Base-by-base conservation (phyloP, 2,888 invertebrate genomes). In the Cryptus viduatorius region DNA sequence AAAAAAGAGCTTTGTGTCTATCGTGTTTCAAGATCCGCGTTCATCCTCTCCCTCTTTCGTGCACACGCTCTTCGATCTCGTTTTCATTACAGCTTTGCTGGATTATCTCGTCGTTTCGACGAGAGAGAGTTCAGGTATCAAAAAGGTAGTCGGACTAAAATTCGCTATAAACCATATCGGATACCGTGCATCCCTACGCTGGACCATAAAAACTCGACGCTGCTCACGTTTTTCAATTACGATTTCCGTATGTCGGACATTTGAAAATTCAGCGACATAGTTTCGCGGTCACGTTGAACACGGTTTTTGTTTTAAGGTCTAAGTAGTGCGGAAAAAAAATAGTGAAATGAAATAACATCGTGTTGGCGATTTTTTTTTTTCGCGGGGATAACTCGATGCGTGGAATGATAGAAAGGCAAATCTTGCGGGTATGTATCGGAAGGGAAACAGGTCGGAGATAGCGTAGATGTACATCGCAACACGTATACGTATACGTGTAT, bases 1-100 rank as follows among this genome's bases (percentile, higher is more conserved):
- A 53, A 48, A 56, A 71, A 79, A 50, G 61, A 76, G 84, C 84
- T 85, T 85, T 73, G 77, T 80, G 84, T 81, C 73, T 80, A 64
- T 48, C 80, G 67, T 31, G 53, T 81, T 73, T 69, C 80, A 84
- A 73, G 77, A 84, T 78, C 19, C 68, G 50, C 67, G 73, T 69
- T 44, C 12, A 59, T 80, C 53, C 24, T 50, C 46, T 73, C 72
- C 56, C 79, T 76, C 75, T 68, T 73, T 50, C 75, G 50, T 50
- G 53, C 5, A 14, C 31, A 44, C 42, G 56, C 19, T 78, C 31
- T 53, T 31, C 46, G 46, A 14, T 68, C 50, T 37, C 68, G n/a
- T 73, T 46, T 75, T 77, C 80, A 44, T 53, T 37, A 14, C 5
- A 16, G 50, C 65, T 73, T 42, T 48, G 50, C 31, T 44, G 77